Percentiles rank a stretch among this genome's conserved stretches.
These are phyloP conservation scores for Pangasianodon gigas DNA, from an alignment of 2,113 vertebrate species.

Conservation along the genomic window DNA sequence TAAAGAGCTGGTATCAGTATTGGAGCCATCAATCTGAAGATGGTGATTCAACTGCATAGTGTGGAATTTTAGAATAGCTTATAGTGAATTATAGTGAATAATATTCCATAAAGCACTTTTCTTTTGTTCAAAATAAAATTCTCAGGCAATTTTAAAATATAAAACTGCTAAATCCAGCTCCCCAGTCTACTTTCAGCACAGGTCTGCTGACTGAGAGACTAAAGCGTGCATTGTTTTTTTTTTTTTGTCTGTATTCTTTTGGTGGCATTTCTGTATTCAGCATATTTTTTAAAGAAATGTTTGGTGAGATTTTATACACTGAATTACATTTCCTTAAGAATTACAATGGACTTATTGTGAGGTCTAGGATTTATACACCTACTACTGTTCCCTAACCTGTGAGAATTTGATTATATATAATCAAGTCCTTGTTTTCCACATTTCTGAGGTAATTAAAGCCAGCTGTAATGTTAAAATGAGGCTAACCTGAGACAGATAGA, in stretches of 20 bases:
- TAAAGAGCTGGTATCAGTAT: slow-evolving; percentile 4
- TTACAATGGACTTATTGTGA: neutral
- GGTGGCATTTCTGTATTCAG: neutral
- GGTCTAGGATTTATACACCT: neutral
- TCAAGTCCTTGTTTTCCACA: neutral
- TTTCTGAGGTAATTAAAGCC: neutral
- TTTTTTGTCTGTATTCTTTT: neutral
- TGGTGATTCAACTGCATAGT: neutral
- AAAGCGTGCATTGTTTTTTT: neutral
- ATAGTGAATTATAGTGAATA: neutral
- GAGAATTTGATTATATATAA: neutral
- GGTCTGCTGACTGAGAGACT: neutral
- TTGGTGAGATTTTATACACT: slow-evolving; percentile 4
- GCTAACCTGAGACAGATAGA: neutral
- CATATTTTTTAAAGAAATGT: neutral
- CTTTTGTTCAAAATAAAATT: neutral
- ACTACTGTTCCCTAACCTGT: neutral
- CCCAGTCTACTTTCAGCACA: neutral
- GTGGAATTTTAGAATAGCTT: neutral
- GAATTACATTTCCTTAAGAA: neutral
- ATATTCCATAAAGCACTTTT: neutral
- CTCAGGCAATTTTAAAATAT: neutral
- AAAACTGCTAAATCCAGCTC: neutral
- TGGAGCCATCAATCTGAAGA: neutral
- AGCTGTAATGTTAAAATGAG: neutral